Evolutionary conservation across 1,140 invertebrate species (phyloP).

Genomic region (Drosophila willistoni): DNA sequence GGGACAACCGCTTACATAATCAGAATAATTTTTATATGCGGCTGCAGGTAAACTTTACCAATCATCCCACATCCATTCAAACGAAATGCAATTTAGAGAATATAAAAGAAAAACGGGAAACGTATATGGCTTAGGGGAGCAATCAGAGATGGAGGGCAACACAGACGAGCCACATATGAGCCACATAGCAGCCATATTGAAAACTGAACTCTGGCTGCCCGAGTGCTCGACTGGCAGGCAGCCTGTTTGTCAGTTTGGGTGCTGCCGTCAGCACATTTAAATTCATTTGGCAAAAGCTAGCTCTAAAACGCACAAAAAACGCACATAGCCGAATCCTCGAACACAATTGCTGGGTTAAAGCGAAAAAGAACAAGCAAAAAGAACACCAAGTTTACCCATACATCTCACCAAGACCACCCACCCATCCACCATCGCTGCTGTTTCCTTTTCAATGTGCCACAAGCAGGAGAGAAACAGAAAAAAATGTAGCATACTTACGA

Average conservation of each 20-base stretch:
- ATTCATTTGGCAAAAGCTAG: conserved; percentile 75
- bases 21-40: conserved; percentile 55
- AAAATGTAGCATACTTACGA: conserved; percentile 72
- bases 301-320: conserved; percentile 59
- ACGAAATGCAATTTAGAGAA: conserved; percentile 68
- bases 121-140: conserved; percentile 72
- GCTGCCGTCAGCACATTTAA: conserved; percentile 70
- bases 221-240: background rate
- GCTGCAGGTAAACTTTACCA: conserved; percentile 48
- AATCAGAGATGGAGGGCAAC: conserved; percentile 54
- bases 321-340: conserved; percentile 26
- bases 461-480: conserved; percentile 29
- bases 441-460: conserved; percentile 3
- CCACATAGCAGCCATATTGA: conserved; percentile 40
- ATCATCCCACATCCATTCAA: conserved; percentile 21
- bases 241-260: conserved; percentile 1
- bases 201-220: background rate
- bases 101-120: conserved; percentile 49
- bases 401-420: too few relatives aligned
- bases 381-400: too few relatives aligned
- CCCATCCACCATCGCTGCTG: too few relatives aligned
- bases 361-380: background rate
- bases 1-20: conserved; percentile 53
- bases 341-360: conserved; percentile 1
- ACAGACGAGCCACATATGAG: conserved; percentile 36